Percentiles rank a stretch among this genome's conserved stretches.
Conservation (phyloP, 2,797 vertebrate genomes). For the Cryptoblepharus egeriae region DNA sequence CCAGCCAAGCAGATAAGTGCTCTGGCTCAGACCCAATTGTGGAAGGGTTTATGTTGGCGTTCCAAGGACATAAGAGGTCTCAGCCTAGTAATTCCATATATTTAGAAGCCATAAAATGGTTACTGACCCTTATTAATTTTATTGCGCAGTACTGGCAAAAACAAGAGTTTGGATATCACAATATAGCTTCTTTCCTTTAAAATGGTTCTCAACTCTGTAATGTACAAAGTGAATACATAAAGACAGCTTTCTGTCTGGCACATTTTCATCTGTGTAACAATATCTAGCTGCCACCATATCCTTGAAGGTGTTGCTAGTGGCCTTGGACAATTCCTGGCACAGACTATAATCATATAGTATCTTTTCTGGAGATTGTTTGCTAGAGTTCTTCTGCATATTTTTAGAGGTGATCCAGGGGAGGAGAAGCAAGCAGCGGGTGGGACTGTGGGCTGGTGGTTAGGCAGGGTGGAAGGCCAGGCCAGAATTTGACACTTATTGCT, state of each 20-base stretch:
- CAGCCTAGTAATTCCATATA: conserved; percentile 15
- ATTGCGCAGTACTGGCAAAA: conserved; percentile 15
- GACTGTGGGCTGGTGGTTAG: no score
- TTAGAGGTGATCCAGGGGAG: no score
- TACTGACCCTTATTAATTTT: conserved; percentile 8
- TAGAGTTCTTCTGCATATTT: no score
- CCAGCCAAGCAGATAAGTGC: conserved; percentile 20
- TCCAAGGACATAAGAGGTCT: conserved; percentile 7
- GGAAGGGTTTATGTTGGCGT: conserved; percentile 1
- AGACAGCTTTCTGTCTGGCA: neutral
- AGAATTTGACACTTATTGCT: no score
- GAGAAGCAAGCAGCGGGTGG: no score
- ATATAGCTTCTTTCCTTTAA: conserved; percentile 3
- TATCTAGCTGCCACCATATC: conserved; percentile 11
- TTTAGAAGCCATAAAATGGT: conserved; percentile 1
- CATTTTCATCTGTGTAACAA: conserved; percentile 30
- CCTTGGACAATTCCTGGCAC: neutral
- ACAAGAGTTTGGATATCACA: neutral
- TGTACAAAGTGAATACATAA: neutral
- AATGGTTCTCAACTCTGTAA: neutral
- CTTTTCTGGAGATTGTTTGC: no score
- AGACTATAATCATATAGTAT: no score
- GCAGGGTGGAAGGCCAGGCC: no score
- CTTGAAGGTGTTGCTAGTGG: conserved; percentile 14
- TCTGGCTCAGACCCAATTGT: conserved; percentile 16